phyloP scores from a whole-genome alignment of 2,113 vertebrate genomes.

The Prunella himalayana region DNA sequence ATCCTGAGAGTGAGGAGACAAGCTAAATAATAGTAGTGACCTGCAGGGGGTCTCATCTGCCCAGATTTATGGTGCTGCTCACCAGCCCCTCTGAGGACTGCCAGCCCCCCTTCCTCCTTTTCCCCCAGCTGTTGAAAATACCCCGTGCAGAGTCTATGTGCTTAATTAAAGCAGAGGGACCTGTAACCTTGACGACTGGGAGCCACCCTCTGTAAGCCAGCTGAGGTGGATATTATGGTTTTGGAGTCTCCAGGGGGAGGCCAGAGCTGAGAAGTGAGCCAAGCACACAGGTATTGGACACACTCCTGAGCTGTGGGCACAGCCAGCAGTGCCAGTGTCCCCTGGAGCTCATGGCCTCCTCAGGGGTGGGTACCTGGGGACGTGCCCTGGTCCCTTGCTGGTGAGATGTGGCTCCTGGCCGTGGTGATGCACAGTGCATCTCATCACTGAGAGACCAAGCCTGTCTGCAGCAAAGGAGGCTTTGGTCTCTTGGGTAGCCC shows the following conservation, averaged over 20 bases:
- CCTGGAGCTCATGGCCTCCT: neutral
- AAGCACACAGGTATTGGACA: neutral
- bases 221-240: neutral
- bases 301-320: fast-evolving
- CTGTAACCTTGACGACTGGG: conserved; percentile 22
- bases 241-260: neutral
- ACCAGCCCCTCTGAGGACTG: neutral
- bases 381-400: neutral
- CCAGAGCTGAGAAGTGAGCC: neutral
- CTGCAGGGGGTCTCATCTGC: conserved; percentile 29
- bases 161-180: conserved; percentile 46
- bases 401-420: fast-evolving
- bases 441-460: neutral
- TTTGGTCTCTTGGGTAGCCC: neutral
- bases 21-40: conserved; percentile 17
- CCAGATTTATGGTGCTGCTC: neutral
- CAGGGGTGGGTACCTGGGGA: neutral
- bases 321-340: fast-evolving
- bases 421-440: fast-evolving
- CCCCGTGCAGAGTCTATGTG: neutral
- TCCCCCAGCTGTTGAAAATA: neutral
- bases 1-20: neutral
- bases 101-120: neutral
- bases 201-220: neutral
- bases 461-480: neutral